Evolutionary conservation across 2,888 invertebrate species (phyloP), one percentile per base, ranked within the genome.

Genomic region (Candidula unifasciata): DNA sequence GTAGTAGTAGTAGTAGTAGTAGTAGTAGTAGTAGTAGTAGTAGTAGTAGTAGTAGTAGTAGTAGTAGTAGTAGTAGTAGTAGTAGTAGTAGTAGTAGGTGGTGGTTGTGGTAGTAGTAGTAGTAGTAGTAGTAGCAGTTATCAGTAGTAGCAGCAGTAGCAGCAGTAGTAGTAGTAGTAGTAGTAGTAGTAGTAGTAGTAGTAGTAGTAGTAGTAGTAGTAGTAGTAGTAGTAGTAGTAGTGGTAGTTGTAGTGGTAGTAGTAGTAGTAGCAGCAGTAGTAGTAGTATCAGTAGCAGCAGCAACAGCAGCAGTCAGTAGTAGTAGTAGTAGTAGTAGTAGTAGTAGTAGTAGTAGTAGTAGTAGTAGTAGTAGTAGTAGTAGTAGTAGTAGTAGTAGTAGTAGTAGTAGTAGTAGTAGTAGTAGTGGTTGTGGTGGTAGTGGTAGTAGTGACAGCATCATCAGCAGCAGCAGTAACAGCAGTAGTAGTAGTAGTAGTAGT

Each of bases 21-120:
- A 73, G 73, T 73, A 73, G 73, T 73, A 73, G 73, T 73, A 73
- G 73, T 73, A 73, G 73, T 73, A 73, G 73, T 73, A 73, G 73
- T 73, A 73, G 73, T 73, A 73, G 73, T 73, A 73, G 73, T 73
- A 73, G 73, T 73, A 73, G 73, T 73, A 73, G 73, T 73, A 73
- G 73, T 73, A 73, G 73, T 73, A 73, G 73, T 73, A 73, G 73
- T 73, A 73, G 73, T 73, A 73, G 73, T 73, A 73, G 73, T 73
- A 73, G 35, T 44, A 6, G 44, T 44, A 44, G 44, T 44, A 44
- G 44, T 44, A 44, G 44, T 44, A 44, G 44, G 44, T 44, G 10
- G 44, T 44, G 10, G 44, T 44, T 10, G 44, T 44, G 13, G 44
- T 44, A 44, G 44, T 44, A 30, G 73, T 35, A 73, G 73, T 35